These are phyloP conservation scores for Campylomormyrus numenius DNA, from an alignment of 2,113 vertebrate species.

Conservation along the genomic window DNA sequence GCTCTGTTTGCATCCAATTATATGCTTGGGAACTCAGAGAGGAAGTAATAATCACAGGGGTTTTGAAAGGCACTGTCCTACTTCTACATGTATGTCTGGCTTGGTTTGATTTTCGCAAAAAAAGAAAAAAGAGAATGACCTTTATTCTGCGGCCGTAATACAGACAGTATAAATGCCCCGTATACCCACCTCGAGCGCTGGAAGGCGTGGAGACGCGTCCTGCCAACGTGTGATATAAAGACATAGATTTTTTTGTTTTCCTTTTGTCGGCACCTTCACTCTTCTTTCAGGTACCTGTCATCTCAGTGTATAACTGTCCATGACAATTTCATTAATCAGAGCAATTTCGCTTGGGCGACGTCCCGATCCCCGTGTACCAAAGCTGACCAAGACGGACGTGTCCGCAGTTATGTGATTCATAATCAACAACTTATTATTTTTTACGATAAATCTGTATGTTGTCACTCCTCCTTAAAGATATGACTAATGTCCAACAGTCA, in stretches of 20 bases:
- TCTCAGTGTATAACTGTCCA: neutral
- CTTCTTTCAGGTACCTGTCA: neutral
- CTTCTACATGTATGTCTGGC: neutral
- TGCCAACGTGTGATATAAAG: constrained; percentile 14
- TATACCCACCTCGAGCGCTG: constrained; percentile 21
- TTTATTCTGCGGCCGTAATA: neutral
- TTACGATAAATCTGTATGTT: constrained; percentile 4
- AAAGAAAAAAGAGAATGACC: neutral
- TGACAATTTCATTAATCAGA: constrained; percentile 8
- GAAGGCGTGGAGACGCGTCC: constrained; percentile 23
- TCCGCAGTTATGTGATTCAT: neutral
- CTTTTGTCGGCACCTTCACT: neutral
- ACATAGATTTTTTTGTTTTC: neutral
- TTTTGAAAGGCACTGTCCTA: neutral
- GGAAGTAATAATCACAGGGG: neutral
- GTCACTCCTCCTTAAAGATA: constrained; percentile 4
- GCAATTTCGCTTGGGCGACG: neutral
- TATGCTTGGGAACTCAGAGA: neutral
- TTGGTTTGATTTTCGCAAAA: neutral
- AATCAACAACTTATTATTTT: neutral
- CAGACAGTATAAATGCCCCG: neutral
- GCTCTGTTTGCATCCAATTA: constrained; percentile 4
- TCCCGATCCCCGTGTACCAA: neutral
- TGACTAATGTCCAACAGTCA: neutral
- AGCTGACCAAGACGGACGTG: neutral